Evolutionary conservation across 2,888 invertebrate genomes (phyloP).

Genomic region (Plagodis dolabraria): DNA sequence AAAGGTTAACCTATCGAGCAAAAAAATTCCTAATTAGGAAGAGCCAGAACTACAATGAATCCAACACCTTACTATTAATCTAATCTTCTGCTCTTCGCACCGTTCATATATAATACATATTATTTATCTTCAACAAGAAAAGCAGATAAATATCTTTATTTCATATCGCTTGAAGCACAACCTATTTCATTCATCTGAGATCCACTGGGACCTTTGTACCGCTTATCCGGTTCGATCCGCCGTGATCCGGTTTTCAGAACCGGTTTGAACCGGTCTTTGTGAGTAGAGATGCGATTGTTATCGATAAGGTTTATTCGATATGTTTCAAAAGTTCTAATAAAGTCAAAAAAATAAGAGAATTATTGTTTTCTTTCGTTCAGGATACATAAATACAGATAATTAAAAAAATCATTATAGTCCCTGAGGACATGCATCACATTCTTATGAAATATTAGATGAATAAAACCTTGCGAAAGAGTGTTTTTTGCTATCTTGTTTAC

Average conservation of each 20-base stretch:
- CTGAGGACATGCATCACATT: no score
- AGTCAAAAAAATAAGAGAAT: no score
- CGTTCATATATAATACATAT: background rate
- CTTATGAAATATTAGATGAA: no score
- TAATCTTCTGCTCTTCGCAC: background rate
- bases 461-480: no score
- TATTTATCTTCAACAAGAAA: constrained; percentile 1
- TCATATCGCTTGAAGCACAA: constrained; percentile 5
- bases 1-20: no score
- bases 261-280: constrained; percentile 30
- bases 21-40: no score
- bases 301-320: background rate
- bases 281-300: constrained; percentile 8
- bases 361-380: no score
- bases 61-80: background rate
- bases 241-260: constrained; percentile 36
- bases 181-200: constrained; percentile 20
- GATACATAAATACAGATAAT: no score
- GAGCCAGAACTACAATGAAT: no score
- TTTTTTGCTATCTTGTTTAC: no score
- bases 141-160: constrained; percentile 10
- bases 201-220: constrained; percentile 34
- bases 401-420: no score
- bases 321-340: no score
- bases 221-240: constrained; percentile 38